Evolutionary conservation across 2,113 vertebrate species (phyloP).

Genomic region (Madoqua kirkii): DNA sequence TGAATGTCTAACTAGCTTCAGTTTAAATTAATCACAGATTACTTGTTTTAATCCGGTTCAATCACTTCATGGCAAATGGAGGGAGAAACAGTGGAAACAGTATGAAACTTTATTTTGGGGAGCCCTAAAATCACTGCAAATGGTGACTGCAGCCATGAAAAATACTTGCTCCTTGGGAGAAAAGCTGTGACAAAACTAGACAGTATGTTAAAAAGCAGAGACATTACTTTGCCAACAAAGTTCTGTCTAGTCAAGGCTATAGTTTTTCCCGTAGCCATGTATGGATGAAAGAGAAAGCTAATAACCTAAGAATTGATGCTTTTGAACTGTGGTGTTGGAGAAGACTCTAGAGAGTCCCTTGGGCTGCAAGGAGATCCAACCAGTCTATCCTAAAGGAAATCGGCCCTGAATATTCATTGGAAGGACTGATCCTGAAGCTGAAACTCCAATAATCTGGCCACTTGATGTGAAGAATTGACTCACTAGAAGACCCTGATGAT

Average conservation of each 20-base stretch:
- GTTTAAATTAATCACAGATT: neutral
- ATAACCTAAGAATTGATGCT: neutral
- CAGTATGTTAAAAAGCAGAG: neutral
- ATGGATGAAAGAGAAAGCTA: neutral
- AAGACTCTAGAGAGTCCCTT: neutral
- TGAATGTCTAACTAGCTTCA: neutral
- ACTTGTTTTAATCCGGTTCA: neutral
- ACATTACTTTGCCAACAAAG: neutral
- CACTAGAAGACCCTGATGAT: neutral
- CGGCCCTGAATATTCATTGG: neutral
- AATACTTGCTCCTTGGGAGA: neutral
- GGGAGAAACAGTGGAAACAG: neutral
- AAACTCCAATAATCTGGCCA: neutral
- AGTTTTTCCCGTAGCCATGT: neutral
- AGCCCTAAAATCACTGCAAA: neutral
- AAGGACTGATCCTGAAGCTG: neutral
- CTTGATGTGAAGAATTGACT: neutral
- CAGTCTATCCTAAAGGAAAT: neutral
- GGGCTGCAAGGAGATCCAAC: neutral
- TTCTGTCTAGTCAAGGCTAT: neutral
- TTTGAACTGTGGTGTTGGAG: neutral
- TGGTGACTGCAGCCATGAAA: neutral
- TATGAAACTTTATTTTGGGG: neutral
- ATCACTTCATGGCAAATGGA: neutral
- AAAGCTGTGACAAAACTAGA: neutral